These are phyloP conservation scores for Colletes gigas DNA, from an alignment of 1,140 invertebrate genomes.

Conservation along the genomic window DNA sequence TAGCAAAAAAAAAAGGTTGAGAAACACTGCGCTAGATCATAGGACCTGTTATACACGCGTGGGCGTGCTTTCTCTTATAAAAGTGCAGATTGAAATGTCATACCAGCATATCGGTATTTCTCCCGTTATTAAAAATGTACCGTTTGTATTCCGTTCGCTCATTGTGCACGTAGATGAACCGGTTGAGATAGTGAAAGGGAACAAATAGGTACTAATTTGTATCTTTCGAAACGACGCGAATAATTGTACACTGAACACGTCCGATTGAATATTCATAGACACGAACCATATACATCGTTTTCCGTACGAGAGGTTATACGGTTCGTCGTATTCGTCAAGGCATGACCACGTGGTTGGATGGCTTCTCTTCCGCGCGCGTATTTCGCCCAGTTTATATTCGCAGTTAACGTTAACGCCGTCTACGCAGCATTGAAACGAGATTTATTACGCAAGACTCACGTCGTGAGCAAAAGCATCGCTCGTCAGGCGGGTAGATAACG, in stretches of 20 bases:
- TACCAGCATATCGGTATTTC: slow-evolving; percentile 44
- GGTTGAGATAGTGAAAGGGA: slow-evolving; percentile 57
- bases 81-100: slow-evolving; percentile 57
- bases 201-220: slow-evolving; percentile 46
- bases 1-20: no score
- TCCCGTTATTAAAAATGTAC: slow-evolving; percentile 43
- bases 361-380: not conserved
- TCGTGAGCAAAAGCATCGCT: not conserved
- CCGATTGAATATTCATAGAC: slow-evolving; percentile 31
- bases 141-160: slow-evolving; percentile 32
- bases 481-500: not conserved
- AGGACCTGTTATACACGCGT: slow-evolving; percentile 50
- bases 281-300: not conserved
- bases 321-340: not conserved
- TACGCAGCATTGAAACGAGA: not conserved
- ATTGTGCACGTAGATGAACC: slow-evolving; percentile 40
- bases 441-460: not conserved
- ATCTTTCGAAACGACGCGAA: slow-evolving; percentile 27
- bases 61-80: slow-evolving; percentile 43
- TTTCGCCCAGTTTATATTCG: not conserved
- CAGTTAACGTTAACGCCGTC: not conserved
- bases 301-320: not conserved
- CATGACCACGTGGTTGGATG: not conserved
- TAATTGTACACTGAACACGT: slow-evolving; percentile 27
- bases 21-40: slow-evolving; percentile 15